Conservation (phyloP, 2,888 invertebrate genomes). For the Drosophila kanekoi region DNA sequence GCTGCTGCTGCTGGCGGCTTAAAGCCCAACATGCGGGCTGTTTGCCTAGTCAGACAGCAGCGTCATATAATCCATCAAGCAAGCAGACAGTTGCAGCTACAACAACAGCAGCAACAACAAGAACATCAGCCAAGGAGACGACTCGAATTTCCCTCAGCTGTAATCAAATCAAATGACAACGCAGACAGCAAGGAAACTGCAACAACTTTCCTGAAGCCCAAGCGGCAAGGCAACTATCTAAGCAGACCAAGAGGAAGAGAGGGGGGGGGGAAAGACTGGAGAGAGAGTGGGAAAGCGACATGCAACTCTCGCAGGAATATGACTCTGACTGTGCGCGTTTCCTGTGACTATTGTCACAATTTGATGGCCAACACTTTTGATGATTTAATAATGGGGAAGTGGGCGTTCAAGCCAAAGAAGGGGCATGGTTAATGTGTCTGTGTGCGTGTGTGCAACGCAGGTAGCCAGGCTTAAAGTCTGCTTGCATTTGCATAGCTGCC, state of each 20-base stretch:
- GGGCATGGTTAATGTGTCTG: constrained; percentile 30
- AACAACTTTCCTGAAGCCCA: constrained; percentile 40
- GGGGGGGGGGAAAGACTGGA: not conserved
- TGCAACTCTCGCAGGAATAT: constrained; percentile 30
- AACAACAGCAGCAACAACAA: constrained; percentile 15
- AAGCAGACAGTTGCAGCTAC: constrained; percentile 61
- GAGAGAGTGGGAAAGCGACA: not conserved
- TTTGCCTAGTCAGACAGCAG: constrained; percentile 31
- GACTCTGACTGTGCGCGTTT: constrained; percentile 17
- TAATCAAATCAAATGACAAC: constrained; percentile 76
- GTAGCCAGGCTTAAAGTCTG: constrained; percentile 40
- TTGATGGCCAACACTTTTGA: constrained; percentile 75
- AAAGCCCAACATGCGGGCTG: constrained; percentile 65
- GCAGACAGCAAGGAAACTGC: constrained; percentile 58
- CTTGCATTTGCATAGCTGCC: constrained; percentile 61
- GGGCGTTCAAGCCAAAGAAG: not conserved
- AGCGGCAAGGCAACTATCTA: constrained; percentile 55
- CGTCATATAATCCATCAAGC: constrained; percentile 73
- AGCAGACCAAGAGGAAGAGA: not conserved
- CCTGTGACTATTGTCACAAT: constrained; percentile 66
- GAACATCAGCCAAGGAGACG: constrained; percentile 28
- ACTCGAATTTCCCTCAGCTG: constrained; percentile 62
- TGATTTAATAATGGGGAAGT: constrained; percentile 62
- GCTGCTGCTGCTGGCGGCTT: constrained; percentile 34
- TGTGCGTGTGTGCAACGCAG: not conserved